phyloP scores from a whole-genome alignment of 2,888 invertebrate species.

The Apodemia duryi region DNA sequence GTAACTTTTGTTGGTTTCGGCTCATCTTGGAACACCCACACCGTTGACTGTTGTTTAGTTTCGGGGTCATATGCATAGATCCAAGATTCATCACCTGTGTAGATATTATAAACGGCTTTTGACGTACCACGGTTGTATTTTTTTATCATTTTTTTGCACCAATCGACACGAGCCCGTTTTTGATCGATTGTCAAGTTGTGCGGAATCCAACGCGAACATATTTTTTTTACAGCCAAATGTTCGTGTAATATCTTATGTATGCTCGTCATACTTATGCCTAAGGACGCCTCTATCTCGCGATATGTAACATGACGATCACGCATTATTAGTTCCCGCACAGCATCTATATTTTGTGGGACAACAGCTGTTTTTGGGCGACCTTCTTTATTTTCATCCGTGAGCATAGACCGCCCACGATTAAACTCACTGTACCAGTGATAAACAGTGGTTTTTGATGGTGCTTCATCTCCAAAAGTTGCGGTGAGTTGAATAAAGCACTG shows the following conservation, averaged over 20 bases:
- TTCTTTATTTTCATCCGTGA: conserved; percentile 3
- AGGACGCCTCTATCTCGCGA: conserved; percentile 16
- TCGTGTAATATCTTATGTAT: no score
- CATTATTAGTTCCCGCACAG: conserved; percentile 17
- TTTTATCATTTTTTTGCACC: conserved; percentile 7
- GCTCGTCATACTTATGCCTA: no score
- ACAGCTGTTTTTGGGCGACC: conserved; percentile 17
- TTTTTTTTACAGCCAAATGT: no score
- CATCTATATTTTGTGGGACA: conserved; percentile 19
- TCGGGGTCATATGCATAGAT: conserved; percentile 18
- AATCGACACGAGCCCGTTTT: conserved; percentile 17
- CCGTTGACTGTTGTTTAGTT: conserved; percentile 18
- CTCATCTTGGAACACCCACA: conserved; percentile 10
- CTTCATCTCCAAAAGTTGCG: conserved; percentile 18
- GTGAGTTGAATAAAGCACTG: conserved; percentile 18
- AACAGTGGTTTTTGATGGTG: conserved; percentile 18
- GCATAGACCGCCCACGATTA: conserved; percentile 16
- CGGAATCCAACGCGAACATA: no score
- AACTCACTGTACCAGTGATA: conserved; percentile 19
- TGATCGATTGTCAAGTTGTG: neutral
- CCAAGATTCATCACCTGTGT: conserved; percentile 18
- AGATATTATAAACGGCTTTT: no score
- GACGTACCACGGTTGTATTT: no score
- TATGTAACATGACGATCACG: conserved; percentile 17
- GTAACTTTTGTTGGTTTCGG: conserved; percentile 17